phyloP scores from a whole-genome alignment of 2,888 invertebrate species.

The Torymus aiolomorphi region DNA sequence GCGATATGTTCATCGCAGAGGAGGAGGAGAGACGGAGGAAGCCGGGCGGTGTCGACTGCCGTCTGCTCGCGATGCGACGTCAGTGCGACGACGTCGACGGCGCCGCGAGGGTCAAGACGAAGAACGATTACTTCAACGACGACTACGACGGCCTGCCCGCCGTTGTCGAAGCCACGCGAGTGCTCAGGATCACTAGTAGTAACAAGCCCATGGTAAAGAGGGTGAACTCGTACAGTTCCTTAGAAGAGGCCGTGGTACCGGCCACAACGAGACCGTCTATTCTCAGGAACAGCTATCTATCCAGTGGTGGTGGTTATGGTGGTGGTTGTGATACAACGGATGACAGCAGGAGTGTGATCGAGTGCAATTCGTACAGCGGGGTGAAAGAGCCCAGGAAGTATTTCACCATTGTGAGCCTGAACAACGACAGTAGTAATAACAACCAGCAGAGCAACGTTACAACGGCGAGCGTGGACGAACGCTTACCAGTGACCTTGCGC shows the following conservation, averaged over 20 bases:
- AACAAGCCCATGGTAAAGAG: constrained; percentile 22
- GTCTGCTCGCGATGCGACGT: constrained; percentile 66
- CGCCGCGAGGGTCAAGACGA: constrained; percentile 25
- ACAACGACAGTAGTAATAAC: constrained; percentile 12
- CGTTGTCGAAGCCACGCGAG: constrained; percentile 54
- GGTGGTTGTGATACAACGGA: constrained; percentile 39
- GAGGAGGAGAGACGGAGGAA: constrained; percentile 63
- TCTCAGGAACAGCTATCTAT: constrained; percentile 11
- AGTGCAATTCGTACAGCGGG: constrained; percentile 47
- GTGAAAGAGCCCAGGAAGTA: constrained; percentile 46
- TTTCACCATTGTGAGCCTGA: constrained; percentile 54
- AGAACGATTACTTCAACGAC: constrained; percentile 53
- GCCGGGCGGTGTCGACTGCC: constrained; percentile 67
- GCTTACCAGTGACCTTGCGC: constrained; percentile 18
- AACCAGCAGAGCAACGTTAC: constrained; percentile 30
- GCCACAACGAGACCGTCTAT: constrained; percentile 17
- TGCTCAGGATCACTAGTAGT: constrained; percentile 34
- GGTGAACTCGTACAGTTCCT: constrained; percentile 39
- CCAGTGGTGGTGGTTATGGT: constrained; percentile 28
- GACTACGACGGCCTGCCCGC: constrained; percentile 54
- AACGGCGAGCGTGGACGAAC: constrained; percentile 9
- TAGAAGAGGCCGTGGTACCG: constrained; percentile 1
- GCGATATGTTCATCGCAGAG: constrained; percentile 70
- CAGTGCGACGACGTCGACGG: constrained; percentile 64
- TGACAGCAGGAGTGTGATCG: constrained; percentile 30